Base-by-base conservation (phyloP, 2,888 invertebrate species). In the Pseudococcus viburni region DNA sequence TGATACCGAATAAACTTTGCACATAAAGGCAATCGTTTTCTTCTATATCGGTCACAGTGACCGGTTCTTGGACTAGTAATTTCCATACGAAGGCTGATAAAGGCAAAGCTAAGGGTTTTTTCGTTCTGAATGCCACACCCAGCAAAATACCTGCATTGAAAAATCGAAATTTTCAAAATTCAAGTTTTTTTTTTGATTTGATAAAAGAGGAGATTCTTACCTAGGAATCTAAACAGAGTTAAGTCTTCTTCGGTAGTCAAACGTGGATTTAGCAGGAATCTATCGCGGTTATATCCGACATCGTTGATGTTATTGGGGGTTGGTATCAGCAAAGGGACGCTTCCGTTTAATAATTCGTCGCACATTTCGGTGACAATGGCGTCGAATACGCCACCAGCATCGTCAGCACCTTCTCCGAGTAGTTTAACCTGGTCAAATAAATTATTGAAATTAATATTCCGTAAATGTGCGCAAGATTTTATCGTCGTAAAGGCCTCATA, bases 331-430 rank as follows among this genome's bases (percentile, higher is more conserved):
- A 94, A 91, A 6, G 94, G 94, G 3, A 94, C 93, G 0, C 92
- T 91, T 2, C 93, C 94, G 48, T 92, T 92, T 59, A 93, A 93
- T 48, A 94, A 92, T 91, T 94, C 94, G 91, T 93, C 92, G 90
- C 94, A 94, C 94, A 94, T 94, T 91, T 94, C 94, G 0, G 94
- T 94, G 77, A 94, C 94, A 4, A 94, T 94, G 90, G 94, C 94
- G 91, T 94, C 94, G 91, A 94, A 94, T 33, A 94, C 94, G 5
- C 94, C 94, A 0, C 94, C 94, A 2, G 94, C 94, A 91, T 94
- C 94, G 91, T 94, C 94, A 0, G 94, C 94, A 0, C 94, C 94
- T 91, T 94, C 94, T 0, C 94, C 94, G 9, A 94, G 92, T 48
- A 94, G 91, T 91, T 94, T 94, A n/a, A 93, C 93, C 91, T 91